These are phyloP conservation scores for Harpagifer antarcticus DNA, from an alignment of 2,797 vertebrate species.

Conservation along the genomic window DNA sequence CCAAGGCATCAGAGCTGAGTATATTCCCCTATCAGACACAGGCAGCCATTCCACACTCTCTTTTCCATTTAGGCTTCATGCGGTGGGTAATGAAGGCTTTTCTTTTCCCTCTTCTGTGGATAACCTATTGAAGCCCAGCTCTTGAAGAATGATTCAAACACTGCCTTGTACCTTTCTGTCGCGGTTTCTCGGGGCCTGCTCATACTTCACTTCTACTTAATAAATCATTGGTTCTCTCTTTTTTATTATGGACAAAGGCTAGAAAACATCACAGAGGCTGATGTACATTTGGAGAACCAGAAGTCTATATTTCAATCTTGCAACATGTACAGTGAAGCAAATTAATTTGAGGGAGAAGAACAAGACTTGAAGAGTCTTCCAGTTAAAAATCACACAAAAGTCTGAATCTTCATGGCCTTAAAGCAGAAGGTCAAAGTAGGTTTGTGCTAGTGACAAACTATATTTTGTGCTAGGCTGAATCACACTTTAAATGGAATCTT, in stretches of 20 bases:
- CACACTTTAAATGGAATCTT: slow-evolving; percentile 33
- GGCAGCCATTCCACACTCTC: slow-evolving; percentile 77
- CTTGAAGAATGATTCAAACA: slow-evolving; percentile 72
- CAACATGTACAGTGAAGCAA: not conserved
- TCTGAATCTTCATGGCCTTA: slow-evolving; percentile 10
- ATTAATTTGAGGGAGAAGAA: not conserved
- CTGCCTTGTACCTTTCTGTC: slow-evolving; percentile 59
- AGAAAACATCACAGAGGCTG: slow-evolving; percentile 9
- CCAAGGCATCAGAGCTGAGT: slow-evolving; percentile 76
- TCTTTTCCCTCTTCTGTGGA: slow-evolving; percentile 70
- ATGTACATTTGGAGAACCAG: not conserved
- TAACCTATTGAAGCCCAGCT: slow-evolving; percentile 75
- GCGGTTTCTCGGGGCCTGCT: slow-evolving; percentile 36
- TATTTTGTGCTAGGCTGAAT: not conserved
- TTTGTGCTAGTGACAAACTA: slow-evolving; percentile 17
- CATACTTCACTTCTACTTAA: slow-evolving; percentile 40
- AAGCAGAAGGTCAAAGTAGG: slow-evolving; percentile 5
- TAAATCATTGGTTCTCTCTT: slow-evolving; percentile 25
- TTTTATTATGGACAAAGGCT: slow-evolving; percentile 8
- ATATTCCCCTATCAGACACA: slow-evolving; percentile 72
- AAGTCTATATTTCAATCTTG: not conserved
- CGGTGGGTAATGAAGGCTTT: slow-evolving; percentile 74
- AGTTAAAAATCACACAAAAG: not conserved
- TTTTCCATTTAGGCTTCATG: slow-evolving; percentile 77
- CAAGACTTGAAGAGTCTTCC: not conserved